These are phyloP conservation scores for Eupristina koningsbergeri DNA, from an alignment of 1,140 invertebrate species.

Conservation along the genomic window DNA sequence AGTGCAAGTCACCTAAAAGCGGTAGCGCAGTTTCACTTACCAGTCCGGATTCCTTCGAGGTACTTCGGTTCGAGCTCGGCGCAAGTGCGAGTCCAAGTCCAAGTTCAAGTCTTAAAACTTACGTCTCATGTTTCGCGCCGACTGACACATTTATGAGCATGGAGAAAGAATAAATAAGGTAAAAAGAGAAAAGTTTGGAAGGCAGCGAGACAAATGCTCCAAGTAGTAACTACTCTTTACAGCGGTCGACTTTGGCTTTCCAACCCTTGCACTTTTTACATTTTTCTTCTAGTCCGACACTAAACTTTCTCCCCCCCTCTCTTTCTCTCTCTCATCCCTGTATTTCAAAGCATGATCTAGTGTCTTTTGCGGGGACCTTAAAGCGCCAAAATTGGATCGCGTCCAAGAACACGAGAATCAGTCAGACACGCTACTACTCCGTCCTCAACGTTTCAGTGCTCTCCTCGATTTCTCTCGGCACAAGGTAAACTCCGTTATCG, in stretches of 20 bases:
- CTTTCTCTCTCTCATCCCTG: too few relatives aligned
- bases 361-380: too few relatives aligned
- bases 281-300: too few relatives aligned
- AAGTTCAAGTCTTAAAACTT: not conserved
- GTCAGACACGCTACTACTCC: too few relatives aligned
- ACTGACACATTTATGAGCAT: not conserved
- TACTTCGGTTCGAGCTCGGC: not conserved
- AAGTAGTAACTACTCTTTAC: not conserved
- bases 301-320: too few relatives aligned
- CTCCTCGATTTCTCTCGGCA: too few relatives aligned
- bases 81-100: not conserved
- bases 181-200: not conserved
- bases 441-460: too few relatives aligned
- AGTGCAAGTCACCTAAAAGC: not conserved
- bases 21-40: not conserved
- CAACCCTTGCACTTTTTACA: not conserved
- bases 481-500: too few relatives aligned
- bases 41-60: not conserved
- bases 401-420: too few relatives aligned
- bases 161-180: not conserved
- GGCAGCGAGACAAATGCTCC: not conserved
- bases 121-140: not conserved
- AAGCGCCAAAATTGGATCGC: too few relatives aligned
- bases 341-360: too few relatives aligned
- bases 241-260: not conserved